Conservation (phyloP, 2,888 invertebrate genomes). For the Cerastis rubricosa region DNA sequence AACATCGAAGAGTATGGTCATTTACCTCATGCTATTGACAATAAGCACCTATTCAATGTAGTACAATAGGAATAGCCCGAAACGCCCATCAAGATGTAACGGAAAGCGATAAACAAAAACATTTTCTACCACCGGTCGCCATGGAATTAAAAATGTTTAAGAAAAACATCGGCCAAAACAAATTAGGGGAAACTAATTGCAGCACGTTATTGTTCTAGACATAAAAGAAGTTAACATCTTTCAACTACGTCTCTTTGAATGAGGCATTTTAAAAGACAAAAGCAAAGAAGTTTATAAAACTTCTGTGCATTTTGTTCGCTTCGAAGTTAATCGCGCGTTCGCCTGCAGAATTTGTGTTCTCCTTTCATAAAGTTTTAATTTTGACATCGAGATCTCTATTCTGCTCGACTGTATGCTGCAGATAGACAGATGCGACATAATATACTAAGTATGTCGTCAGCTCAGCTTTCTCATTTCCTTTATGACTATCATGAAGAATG, state of each 20-base stretch:
- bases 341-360: constrained; percentile 9
- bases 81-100: constrained; percentile 27
- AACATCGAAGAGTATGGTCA: constrained; percentile 32
- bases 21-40: constrained; percentile 42
- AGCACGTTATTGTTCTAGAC: constrained; percentile 44
- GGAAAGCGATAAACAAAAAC: constrained; percentile 52
- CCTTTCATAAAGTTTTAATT: constrained; percentile 36
- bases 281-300: constrained; percentile 33
- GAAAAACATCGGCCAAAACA: constrained; percentile 52
- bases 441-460: constrained; percentile 41
- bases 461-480: constrained; percentile 44
- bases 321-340: constrained; percentile 36
- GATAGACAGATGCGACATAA: constrained; percentile 22
- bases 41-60: constrained; percentile 48
- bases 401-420: constrained; percentile 19
- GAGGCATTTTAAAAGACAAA: constrained; percentile 51
- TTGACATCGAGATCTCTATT: constrained; percentile 8
- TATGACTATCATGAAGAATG: constrained; percentile 31
- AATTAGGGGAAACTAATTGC: constrained; percentile 51
- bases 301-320: constrained; percentile 42
- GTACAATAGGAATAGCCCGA: constrained; percentile 42
- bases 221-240: constrained; percentile 44
- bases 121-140: constrained; percentile 33
- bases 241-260: constrained; percentile 24
- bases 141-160: constrained; percentile 47